A percentile compares a stretch with the other conserved stretches of the same genome.
Evolutionary conservation across 2,797 vertebrate genomes (phyloP).

Genomic region (Tinamus major): DNA sequence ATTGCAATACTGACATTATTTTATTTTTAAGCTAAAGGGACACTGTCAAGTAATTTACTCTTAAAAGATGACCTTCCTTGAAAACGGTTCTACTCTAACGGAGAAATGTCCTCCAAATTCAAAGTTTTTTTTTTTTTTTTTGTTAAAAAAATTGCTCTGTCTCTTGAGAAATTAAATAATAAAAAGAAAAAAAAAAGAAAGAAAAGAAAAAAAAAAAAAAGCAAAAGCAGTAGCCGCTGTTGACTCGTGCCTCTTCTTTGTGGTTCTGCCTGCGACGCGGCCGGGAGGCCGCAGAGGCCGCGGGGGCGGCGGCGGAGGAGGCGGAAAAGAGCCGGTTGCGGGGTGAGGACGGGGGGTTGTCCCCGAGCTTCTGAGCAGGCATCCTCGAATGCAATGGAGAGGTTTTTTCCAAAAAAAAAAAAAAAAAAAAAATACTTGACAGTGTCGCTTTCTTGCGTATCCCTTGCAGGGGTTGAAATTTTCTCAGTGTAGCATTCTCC

Average conservation of each 20-base stretch:
- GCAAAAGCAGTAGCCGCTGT: conserved; percentile 48
- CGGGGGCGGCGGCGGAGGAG: conserved; percentile 34
- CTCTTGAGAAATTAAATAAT: conserved; percentile 48
- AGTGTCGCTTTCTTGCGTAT: conserved; percentile 74
- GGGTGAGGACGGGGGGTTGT: conserved; percentile 47
- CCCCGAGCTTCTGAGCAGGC: conserved; percentile 65
- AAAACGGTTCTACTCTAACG: conserved; percentile 59
- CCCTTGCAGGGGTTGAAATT: conserved; percentile 67
- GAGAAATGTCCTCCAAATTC: conserved; percentile 70
- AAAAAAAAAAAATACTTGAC: conserved; percentile 70
- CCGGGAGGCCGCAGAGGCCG: conserved; percentile 55
- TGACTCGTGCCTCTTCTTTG: conserved; percentile 75
- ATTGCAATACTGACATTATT: conserved; percentile 82
- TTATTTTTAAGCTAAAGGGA: conserved; percentile 81
- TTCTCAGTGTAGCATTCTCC: background rate
- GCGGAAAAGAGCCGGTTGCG: conserved; percentile 37
- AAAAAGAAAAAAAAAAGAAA: background rate
- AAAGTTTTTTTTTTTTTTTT: conserved; percentile 10
- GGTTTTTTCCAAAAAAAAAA: background rate
- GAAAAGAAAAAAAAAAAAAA: background rate
- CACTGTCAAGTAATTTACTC: conserved; percentile 82
- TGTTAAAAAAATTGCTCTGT: conserved; percentile 2
- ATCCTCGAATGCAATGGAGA: conserved; percentile 12
- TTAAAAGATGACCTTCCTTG: conserved; percentile 35
- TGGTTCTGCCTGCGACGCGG: conserved; percentile 27